A percentile compares a stretch with the other conserved stretches of the same genome.
Conservation (phyloP, 1,140 invertebrate genomes). For the Nasonia giraulti region DNA sequence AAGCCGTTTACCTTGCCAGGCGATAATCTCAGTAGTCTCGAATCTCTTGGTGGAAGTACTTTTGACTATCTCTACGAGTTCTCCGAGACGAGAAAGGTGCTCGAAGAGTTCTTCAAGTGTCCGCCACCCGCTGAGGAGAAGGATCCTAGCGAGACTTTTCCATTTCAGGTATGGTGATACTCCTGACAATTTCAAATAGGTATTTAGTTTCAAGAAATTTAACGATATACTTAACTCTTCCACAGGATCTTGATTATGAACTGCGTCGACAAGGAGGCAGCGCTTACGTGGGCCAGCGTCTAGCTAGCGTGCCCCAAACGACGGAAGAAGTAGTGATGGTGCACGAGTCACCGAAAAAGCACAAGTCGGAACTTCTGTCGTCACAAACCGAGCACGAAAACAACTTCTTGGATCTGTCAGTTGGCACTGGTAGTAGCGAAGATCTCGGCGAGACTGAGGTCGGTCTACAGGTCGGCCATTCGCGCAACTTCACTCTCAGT, state of each 20-base stretch:
- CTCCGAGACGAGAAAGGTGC: conserved; percentile 91
- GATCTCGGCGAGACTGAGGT: conserved; percentile 82
- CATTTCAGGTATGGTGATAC: conserved; percentile 74
- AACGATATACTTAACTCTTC: conserved; percentile 1
- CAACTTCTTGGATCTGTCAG: conserved; percentile 79
- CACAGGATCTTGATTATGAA: conserved; percentile 88
- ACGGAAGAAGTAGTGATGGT: conserved; percentile 72
- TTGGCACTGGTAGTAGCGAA: conserved; percentile 81
- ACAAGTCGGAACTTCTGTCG: conserved; percentile 60
- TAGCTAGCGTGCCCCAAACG: conserved; percentile 79
- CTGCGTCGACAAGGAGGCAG: conserved; percentile 81
- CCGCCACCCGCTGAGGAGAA: conserved; percentile 78
- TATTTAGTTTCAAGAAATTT: conserved; percentile 48
- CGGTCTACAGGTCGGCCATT: conserved; percentile 79
- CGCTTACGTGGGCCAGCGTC: conserved; percentile 86
- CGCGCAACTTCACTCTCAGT: conserved; percentile 90
- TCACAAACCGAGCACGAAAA: conserved; percentile 77
- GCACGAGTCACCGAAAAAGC: conserved; percentile 72
- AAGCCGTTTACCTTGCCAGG: conserved; percentile 65
- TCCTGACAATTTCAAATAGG: neutral
- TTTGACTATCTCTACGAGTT: conserved; percentile 93
- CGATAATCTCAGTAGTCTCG: conserved; percentile 70
- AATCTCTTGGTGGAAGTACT: conserved; percentile 73
- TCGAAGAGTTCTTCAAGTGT: conserved; percentile 94
- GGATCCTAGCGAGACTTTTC: conserved; percentile 70